Conservation (phyloP, 2,888 invertebrate species). For the Eilema depressum region DNA sequence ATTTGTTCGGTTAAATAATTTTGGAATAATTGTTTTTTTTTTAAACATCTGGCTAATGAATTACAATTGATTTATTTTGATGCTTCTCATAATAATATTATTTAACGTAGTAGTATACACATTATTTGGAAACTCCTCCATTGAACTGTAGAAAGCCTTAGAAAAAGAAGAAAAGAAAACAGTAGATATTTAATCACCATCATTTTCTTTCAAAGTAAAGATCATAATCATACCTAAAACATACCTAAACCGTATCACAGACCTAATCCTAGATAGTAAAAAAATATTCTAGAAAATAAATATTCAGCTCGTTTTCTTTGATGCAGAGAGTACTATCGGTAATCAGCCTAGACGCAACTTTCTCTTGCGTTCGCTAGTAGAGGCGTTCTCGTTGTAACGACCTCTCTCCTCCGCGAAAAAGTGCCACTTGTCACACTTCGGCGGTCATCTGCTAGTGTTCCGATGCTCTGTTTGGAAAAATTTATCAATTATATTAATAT, state of each 20-base stretch:
- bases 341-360: conserved; percentile 88
- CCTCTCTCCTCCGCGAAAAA: conserved; percentile 86
- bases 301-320: conserved; percentile 48
- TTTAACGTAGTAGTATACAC: no score
- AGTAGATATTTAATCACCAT: not conserved
- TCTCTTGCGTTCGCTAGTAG: conserved; percentile 90
- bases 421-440: conserved; percentile 81
- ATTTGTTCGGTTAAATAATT: no score
- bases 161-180: no score
- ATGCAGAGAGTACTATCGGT: conserved; percentile 44
- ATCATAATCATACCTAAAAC: conserved; percentile 14
- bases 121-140: no score
- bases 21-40: no score
- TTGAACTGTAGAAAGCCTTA: no score
- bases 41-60: no score
- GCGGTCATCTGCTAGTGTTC: conserved; percentile 76
- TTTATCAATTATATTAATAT: not conserved
- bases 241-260: conserved; percentile 37
- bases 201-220: conserved; percentile 3
- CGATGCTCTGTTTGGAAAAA: conserved; percentile 71
- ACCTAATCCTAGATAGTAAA: conserved; percentile 47
- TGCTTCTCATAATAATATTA: no score
- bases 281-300: conserved; percentile 46
- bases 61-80: no score
- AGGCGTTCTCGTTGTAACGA: conserved; percentile 90